Evolutionary conservation across 1,140 invertebrate genomes (phyloP).

Genomic region (Cydia strobilella): DNA sequence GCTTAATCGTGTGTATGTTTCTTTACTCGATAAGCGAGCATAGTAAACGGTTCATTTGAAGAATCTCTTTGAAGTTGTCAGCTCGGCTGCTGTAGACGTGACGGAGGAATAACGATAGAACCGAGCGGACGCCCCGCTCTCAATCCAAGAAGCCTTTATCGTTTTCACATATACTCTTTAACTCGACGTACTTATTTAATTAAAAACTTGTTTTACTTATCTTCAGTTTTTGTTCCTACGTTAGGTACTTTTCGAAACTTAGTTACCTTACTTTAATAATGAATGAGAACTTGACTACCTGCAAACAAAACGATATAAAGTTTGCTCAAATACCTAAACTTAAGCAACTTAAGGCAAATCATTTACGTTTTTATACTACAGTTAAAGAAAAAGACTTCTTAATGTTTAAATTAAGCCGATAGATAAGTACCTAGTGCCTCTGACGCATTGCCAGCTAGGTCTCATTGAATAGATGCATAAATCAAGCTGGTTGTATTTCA

Average conservation of each 20-base stretch:
- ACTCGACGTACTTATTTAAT: neutral
- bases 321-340: no score
- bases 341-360: neutral
- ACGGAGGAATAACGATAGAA: neutral
- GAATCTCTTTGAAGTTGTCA: slow-evolving; percentile 45
- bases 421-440: neutral
- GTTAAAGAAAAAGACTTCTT: neutral
- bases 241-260: neutral
- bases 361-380: neutral
- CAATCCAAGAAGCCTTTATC: neutral
- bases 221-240: neutral
- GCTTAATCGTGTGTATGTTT: slow-evolving; percentile 43
- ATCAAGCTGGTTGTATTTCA: slow-evolving; percentile 19
- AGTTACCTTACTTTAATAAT: neutral
- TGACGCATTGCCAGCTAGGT: slow-evolving; percentile 1
- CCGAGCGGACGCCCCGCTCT: neutral
- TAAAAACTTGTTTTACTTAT: neutral
- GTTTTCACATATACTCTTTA: neutral
- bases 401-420: neutral
- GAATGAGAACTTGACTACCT: no score
- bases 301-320: no score
- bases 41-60: slow-evolving; percentile 47
- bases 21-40: slow-evolving; percentile 47
- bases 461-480: neutral
- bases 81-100: slow-evolving; percentile 37